Evolutionary conservation across 1,140 invertebrate genomes (phyloP).

Genomic region (Armadillidium nasatum): DNA sequence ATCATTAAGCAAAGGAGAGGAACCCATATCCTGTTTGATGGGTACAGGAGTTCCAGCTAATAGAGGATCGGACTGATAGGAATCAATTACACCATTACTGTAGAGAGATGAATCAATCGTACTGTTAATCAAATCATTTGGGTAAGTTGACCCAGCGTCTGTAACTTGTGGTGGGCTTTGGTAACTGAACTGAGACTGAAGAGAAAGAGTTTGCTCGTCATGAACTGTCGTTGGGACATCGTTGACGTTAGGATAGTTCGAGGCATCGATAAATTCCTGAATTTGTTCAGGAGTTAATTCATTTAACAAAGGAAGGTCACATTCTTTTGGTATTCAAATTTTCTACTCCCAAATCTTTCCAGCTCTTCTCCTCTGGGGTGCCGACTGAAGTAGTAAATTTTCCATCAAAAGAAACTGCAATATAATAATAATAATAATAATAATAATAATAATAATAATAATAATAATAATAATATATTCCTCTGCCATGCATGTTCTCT

Average conservation of each 20-base stretch:
- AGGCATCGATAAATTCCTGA: slow-evolving; percentile 28
- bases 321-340: slow-evolving; percentile 38
- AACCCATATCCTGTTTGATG: not conserved
- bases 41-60: not conserved
- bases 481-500: no score
- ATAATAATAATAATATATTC: no score
- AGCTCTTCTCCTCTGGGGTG: not conserved
- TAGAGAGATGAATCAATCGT: not conserved
- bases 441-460: no score
- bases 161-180: not conserved
- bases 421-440: no score
- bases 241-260: slow-evolving; percentile 2
- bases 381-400: not conserved
- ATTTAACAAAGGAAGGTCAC: slow-evolving; percentile 36
- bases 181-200: not conserved
- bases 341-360: slow-evolving; percentile 23
- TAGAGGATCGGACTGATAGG: not conserved
- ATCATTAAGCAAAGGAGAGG: not conserved
- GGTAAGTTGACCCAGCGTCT: not conserved
- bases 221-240: not conserved
- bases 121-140: not conserved
- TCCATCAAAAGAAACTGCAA: not conserved
- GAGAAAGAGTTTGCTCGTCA: not conserved
- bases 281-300: slow-evolving; percentile 40
- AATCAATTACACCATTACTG: not conserved